Conservation (phyloP, 2,888 invertebrate species). For the Bruchidius siliquastri region DNA sequence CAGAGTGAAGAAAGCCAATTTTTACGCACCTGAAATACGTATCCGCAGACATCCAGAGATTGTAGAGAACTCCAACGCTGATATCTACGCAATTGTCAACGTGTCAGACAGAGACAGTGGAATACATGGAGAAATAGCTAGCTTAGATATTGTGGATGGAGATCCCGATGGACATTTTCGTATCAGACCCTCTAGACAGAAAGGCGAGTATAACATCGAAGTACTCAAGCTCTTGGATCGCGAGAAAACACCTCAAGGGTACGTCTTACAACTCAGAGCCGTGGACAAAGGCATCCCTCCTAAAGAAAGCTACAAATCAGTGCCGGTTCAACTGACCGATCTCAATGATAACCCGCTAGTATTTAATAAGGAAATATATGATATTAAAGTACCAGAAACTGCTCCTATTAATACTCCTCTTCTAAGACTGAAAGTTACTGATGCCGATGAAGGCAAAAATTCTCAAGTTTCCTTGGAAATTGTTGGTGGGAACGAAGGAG, state of each 20-base stretch:
- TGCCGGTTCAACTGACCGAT: conserved; percentile 77
- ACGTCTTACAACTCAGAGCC: conserved; percentile 82
- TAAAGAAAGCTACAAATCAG: conserved; percentile 70
- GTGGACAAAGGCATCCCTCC: conserved; percentile 78
- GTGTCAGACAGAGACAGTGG: conserved; percentile 81
- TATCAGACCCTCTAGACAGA: conserved; percentile 59
- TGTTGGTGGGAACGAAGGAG: conserved; percentile 86
- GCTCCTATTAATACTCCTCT: conserved; percentile 86
- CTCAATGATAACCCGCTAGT: conserved; percentile 83
- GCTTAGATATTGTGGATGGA: conserved; percentile 80
- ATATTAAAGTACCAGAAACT: conserved; percentile 81
- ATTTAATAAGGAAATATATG: conserved; percentile 81
- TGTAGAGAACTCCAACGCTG: conserved; percentile 73
- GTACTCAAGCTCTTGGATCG: conserved; percentile 73
- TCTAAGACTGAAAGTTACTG: conserved; percentile 79
- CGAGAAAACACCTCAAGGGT: conserved; percentile 74
- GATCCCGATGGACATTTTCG: conserved; percentile 87
- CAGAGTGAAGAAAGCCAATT: conserved; percentile 76
- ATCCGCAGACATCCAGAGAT: conserved; percentile 76
- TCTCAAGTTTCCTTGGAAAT: conserved; percentile 83
- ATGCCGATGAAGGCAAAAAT: conserved; percentile 75
- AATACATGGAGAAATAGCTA: conserved; percentile 76
- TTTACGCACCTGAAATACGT: conserved; percentile 79
- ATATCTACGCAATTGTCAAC: conserved; percentile 84
- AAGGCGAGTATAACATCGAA: conserved; percentile 74